Percentiles rank a stretch among this genome's conserved stretches.
These are phyloP conservation scores for Furnarius figulus DNA, from an alignment of 2,113 vertebrate genomes.

Conservation along the genomic window DNA sequence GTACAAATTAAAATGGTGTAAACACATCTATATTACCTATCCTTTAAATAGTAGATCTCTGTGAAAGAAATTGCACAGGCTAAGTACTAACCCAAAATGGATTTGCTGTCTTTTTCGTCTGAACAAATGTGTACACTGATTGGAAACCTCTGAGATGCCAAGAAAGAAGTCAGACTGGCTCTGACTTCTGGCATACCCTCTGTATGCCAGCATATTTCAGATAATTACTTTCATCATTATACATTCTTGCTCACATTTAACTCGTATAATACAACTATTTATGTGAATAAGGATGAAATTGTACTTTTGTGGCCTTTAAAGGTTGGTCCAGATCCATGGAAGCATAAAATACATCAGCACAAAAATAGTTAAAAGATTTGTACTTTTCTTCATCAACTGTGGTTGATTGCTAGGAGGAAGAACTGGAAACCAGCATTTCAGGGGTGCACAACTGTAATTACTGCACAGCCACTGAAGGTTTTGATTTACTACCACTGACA, in stretches of 20 bases:
- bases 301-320: neutral
- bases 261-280: neutral
- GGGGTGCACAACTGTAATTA: neutral
- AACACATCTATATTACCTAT: neutral
- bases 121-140: neutral
- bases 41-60: constrained; percentile 6
- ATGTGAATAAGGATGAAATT: neutral
- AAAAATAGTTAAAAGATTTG: neutral
- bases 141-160: neutral
- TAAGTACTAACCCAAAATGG: neutral
- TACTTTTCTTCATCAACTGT: neutral
- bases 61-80: neutral
- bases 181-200: too few species aligned
- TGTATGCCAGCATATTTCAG: neutral
- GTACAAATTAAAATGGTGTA: neutral
- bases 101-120: constrained; percentile 9
- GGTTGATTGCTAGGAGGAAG: neutral
- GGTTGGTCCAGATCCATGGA: neutral
- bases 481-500: neutral
- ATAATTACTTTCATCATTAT: neutral
- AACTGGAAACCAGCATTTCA: neutral
- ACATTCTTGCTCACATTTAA: neutral
- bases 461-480: neutral
- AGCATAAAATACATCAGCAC: neutral
- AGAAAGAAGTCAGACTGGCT: neutral